Evolutionary conservation across 2,888 invertebrate genomes (phyloP), one percentile per base, ranked within the genome.

Genomic region (Dinocampus coccinellae): DNA sequence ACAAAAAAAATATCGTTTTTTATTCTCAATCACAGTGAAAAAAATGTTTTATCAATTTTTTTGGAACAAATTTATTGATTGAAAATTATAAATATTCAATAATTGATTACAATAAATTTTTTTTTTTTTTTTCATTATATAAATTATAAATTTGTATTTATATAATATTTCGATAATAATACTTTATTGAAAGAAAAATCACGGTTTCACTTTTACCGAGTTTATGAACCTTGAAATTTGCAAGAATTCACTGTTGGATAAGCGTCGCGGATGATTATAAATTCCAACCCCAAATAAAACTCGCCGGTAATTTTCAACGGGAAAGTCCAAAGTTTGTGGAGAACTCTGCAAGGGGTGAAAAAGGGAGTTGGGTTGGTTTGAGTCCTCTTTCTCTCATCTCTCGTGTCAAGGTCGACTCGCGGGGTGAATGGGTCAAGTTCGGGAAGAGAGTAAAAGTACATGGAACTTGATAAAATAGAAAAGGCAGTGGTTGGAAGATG

Each of bases 381-480:
- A 22, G 16, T 29, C 34, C 39, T 24, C 52, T 29, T 29, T 64
- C 52, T 52, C 52, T 75, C 75, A 69, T 73, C 69, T 74, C 68
- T 63, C 69, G 69, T 74, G 73, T 75, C 74, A 76, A 75, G 77
- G 76, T 76, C 76, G 70, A 67, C 67, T 72, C 67, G 61, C 61
- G 52, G 34, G 65, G 73, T 70, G 75, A 77, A 67, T 76, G 74
- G 79, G 79, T 79, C 79, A 79, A 79, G 79, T 78, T 79, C 76
- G 74, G 65, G 61, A 60, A 72, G 69, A 76, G 74, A 75, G 75
- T 72, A 70, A 63, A 57, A 67, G 71, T 72, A 42, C 55, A 47
- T 65, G 58, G 34, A 57, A 63, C 42, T 16, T 47, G 47, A 63
- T 29, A 67, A 36, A 36, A 58, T 34, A 24, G 58, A 60, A 58